Evolutionary conservation across 1,140 invertebrate genomes (phyloP).

Genomic region (Formica selysi): DNA sequence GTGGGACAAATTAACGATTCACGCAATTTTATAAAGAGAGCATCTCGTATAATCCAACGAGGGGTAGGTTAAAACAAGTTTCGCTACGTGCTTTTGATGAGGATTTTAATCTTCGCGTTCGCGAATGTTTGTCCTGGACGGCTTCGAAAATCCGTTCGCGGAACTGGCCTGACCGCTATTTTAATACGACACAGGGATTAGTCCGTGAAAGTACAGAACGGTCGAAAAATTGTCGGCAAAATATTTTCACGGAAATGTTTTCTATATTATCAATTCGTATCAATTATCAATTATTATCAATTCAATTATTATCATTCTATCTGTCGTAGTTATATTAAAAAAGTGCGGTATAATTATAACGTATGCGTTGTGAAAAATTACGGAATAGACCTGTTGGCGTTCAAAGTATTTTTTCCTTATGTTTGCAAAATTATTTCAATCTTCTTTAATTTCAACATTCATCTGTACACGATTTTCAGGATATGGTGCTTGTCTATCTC

Average conservation of each 20-base stretch:
- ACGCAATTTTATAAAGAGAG: constrained; percentile 62
- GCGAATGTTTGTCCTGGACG: constrained; percentile 16
- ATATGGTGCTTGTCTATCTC: constrained; percentile 14
- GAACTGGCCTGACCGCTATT: constrained; percentile 34
- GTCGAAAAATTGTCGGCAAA: constrained; percentile 8
- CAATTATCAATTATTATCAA: no score
- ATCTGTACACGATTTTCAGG: background rate
- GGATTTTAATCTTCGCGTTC: constrained; percentile 11
- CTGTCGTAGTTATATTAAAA: background rate
- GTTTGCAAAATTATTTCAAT: background rate
- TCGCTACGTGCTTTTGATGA: constrained; percentile 2
- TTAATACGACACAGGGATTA: constrained; percentile 21
- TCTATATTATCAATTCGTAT: background rate
- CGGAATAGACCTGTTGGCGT: background rate
- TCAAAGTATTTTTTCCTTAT: background rate
- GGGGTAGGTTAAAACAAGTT: background rate
- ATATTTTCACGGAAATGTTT: background rate
- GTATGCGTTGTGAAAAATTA: no score
- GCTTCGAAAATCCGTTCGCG: background rate
- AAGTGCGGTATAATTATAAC: background rate
- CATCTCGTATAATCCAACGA: constrained; percentile 30
- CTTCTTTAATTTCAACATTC: constrained; percentile 7
- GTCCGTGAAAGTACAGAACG: background rate
- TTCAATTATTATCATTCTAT: no score
- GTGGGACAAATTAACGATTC: constrained; percentile 69